These are phyloP conservation scores for Physella acuta DNA, from an alignment of 1,140 invertebrate species.

Conservation along the genomic window DNA sequence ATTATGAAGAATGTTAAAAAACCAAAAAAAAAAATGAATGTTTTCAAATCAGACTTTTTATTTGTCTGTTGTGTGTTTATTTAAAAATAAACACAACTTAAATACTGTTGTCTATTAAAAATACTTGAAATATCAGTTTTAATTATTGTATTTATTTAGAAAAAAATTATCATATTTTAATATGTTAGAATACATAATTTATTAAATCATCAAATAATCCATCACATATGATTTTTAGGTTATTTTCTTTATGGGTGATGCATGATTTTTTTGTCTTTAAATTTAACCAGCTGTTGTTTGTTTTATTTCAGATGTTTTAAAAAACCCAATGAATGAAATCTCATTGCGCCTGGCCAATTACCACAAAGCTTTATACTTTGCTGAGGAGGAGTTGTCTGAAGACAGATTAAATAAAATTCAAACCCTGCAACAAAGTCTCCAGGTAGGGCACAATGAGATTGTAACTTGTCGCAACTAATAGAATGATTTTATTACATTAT, in stretches of 20 bases:
- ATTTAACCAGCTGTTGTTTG: neutral
- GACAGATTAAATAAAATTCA: constrained; percentile 22
- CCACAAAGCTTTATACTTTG: constrained; percentile 33
- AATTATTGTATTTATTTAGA: no score
- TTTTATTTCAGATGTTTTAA: constrained; percentile 12
- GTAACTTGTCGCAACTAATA: no score
- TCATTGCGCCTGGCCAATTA: constrained; percentile 28
- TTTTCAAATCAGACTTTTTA: no score
- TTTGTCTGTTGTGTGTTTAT: no score
- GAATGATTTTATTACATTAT: neutral
- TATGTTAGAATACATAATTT: neutral
- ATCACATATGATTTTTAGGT: neutral
- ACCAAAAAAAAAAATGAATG: no score
- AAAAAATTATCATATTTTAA: neutral
- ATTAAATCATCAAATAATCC: neutral
- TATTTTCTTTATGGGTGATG: neutral
- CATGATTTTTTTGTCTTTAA: neutral
- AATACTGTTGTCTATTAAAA: no score
- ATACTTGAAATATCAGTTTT: no score
- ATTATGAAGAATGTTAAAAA: no score
- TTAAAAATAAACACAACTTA: no score
- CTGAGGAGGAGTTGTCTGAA: constrained; percentile 27
- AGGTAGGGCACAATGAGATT: constrained; percentile 16
- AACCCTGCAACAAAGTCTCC: constrained; percentile 7
- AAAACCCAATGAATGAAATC: constrained; percentile 27